Evolutionary conservation across 35 echinoderm and acorn worm genomes (phyloP).

Genomic region (Chiridota heheva): DNA sequence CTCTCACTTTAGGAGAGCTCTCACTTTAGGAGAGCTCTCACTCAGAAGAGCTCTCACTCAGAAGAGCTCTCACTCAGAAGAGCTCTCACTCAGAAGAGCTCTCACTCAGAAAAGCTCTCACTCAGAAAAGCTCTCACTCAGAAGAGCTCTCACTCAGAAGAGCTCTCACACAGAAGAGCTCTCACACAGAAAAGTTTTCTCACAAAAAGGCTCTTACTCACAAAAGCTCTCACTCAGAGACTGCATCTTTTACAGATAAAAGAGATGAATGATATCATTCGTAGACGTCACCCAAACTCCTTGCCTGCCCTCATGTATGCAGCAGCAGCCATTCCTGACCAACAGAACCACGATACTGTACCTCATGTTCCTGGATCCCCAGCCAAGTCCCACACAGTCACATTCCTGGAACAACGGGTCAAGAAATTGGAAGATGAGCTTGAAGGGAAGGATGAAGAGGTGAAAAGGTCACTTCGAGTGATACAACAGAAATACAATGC

Average conservation of each 20-base stretch:
- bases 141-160: too few species aligned
- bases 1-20: too few species aligned
- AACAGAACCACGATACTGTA: background rate
- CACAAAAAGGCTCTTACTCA: too few species aligned
- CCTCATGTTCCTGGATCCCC: slow-evolving; percentile 25
- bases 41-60: too few species aligned
- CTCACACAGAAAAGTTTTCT: too few species aligned
- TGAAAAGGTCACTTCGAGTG: slow-evolving; percentile 63
- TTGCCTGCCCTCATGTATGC: slow-evolving; percentile 96
- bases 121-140: too few species aligned
- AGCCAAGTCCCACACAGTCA: slow-evolving; percentile 61
- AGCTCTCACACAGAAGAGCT: too few species aligned
- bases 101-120: too few species aligned
- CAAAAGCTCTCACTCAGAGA: too few species aligned
- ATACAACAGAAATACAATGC: slow-evolving; percentile 89
- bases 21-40: too few species aligned
- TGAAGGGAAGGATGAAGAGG: slow-evolving; percentile 80
- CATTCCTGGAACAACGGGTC: slow-evolving; percentile 84
- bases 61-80: too few species aligned
- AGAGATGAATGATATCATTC: slow-evolving; percentile 97
- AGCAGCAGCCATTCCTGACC: slow-evolving; percentile 51
- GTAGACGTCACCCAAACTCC: slow-evolving; percentile 84
- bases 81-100: too few species aligned
- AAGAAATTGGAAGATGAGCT: slow-evolving; percentile 81
- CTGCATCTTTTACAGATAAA: slow-evolving; percentile 64